Percentiles rank a stretch among this genome's conserved stretches.
These are phyloP conservation scores for Mastigias papua DNA, from an alignment of 30 jellyfish, hydroid and myxozoan genomes.

Conservation along the genomic window DNA sequence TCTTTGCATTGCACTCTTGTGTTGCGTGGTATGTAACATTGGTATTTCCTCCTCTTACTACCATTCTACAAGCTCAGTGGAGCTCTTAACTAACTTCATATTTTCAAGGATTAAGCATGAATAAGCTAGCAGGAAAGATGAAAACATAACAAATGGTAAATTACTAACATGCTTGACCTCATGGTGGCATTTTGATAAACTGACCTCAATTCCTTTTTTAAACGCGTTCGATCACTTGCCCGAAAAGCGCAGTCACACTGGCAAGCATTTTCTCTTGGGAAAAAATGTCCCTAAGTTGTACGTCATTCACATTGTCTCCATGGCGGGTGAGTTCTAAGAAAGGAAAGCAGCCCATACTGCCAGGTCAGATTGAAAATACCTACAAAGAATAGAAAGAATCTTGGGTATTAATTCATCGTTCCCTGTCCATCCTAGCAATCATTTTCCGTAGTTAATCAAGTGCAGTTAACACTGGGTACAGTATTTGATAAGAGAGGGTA, in stretches of 20 bases:
- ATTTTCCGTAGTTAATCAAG: no score
- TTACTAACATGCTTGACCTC: constrained; percentile 18
- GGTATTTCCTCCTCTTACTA: neutral
- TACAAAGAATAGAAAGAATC: no score
- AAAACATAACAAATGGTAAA: neutral
- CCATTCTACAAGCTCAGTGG: neutral
- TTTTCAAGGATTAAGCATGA: neutral
- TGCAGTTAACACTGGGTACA: no score
- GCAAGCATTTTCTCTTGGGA: neutral
- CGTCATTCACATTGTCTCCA: neutral
- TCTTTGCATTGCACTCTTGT: no score
- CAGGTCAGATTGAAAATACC: no score
- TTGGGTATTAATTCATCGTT: no score
- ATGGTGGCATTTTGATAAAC: constrained; percentile 20
- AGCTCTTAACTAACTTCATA: neutral
- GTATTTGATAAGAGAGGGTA: no score
- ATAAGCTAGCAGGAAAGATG: neutral
- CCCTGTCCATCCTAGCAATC: no score
- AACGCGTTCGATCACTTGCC: neutral
- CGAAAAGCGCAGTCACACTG: constrained; percentile 49
- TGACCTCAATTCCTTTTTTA: neutral
- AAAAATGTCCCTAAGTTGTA: no score
- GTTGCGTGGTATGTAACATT: neutral
- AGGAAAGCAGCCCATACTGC: no score
- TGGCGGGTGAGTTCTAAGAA: neutral